phyloP scores from a whole-genome alignment of 2,888 invertebrate genomes.

The Chrysotoxum bicinctum region DNA sequence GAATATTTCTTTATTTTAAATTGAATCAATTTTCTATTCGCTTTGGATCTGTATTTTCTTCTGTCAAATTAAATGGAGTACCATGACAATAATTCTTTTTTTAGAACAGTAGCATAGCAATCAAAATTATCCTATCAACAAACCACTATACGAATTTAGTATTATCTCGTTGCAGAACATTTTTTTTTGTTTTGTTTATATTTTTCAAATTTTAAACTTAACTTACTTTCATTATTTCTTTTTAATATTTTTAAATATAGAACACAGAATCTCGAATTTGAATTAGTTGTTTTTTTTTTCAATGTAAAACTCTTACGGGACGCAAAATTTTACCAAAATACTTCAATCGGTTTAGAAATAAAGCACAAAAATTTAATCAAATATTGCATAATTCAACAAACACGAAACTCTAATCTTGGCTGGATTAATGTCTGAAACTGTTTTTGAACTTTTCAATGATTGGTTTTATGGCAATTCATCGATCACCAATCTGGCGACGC shows the following conservation, averaged over 20 bases:
- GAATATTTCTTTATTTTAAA: neutral
- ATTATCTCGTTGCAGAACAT: constrained; percentile 1
- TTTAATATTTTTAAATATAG: neutral
- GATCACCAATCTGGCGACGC: constrained; percentile 67
- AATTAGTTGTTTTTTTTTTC: neutral
- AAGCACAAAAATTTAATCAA: neutral
- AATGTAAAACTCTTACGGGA: neutral
- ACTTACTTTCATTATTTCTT: constrained; percentile 28
- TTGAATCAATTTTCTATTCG: neutral
- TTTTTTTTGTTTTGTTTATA: neutral
- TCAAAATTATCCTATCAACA: neutral
- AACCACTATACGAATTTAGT: neutral
- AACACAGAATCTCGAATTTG: neutral
- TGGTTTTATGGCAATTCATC: constrained; percentile 66
- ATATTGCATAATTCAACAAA: neutral
- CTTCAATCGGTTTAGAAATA: neutral
- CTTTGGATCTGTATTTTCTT: too few relatives aligned
- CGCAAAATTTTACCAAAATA: neutral
- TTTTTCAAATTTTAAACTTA: neutral
- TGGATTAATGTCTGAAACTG: constrained; percentile 40
- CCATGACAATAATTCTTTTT: too few relatives aligned
- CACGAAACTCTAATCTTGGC: constrained; percentile 23
- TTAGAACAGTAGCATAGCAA: neutral
- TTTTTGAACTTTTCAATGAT: constrained; percentile 16
- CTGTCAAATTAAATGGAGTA: too few relatives aligned